Conservation (phyloP, 2,113 vertebrate species). For the Elachura formosa region DNA sequence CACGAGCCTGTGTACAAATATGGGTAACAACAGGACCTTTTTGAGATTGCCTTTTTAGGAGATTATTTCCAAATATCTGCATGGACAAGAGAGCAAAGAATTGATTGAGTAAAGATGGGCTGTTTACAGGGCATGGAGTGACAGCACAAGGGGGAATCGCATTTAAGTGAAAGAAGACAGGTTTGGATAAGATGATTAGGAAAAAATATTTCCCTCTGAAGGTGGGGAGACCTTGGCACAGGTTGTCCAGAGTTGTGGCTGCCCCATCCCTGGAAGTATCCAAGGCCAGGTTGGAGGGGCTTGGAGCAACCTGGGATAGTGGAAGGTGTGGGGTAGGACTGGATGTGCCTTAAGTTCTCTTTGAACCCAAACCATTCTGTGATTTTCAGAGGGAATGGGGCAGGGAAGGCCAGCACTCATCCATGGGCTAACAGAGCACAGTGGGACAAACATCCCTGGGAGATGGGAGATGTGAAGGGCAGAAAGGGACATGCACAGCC, state of each 20-base stretch:
- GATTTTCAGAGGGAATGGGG: background rate
- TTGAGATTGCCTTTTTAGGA: constrained; percentile 62
- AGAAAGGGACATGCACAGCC: background rate
- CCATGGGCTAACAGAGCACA: rapidly evolving
- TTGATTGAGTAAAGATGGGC: background rate
- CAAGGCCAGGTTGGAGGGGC: background rate
- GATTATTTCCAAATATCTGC: constrained; percentile 54
- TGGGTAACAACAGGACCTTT: constrained; percentile 54
- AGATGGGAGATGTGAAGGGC: background rate
- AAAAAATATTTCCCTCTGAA: background rate
- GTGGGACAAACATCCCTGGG: background rate
- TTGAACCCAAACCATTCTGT: background rate
- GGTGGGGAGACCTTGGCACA: background rate
- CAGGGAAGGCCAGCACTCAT: background rate
- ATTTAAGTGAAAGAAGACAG: background rate
- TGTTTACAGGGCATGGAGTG: background rate
- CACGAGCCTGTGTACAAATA: constrained; percentile 51
- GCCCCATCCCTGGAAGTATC: background rate
- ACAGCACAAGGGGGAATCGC: background rate
- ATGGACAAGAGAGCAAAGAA: constrained; percentile 14
- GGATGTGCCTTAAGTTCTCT: background rate
- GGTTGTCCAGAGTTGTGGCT: background rate
- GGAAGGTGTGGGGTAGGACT: background rate
- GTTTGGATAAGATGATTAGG: background rate
- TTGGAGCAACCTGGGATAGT: background rate